These are phyloP conservation scores for Lucilia cuprina DNA, from an alignment of 1,140 invertebrate genomes.

Conservation along the genomic window DNA sequence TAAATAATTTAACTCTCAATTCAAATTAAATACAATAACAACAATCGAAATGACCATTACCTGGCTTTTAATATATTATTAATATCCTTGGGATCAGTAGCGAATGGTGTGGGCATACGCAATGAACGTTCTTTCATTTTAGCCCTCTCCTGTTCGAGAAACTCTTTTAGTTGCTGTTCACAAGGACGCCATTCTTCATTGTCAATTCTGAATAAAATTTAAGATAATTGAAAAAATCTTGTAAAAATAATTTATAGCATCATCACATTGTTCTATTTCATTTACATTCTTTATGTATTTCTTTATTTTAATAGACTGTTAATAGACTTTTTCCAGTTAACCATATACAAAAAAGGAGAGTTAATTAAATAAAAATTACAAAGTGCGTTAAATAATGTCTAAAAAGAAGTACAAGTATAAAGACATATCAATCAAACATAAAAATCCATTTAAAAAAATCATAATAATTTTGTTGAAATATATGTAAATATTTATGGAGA, in stretches of 20 bases:
- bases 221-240: neutral
- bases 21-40: neutral
- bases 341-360: neutral
- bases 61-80: slow-evolving; percentile 55
- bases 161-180: slow-evolving; percentile 57
- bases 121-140: slow-evolving; percentile 58
- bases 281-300: neutral
- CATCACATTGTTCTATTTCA: neutral
- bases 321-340: neutral
- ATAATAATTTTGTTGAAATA: no score
- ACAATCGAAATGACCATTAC: slow-evolving; percentile 36
- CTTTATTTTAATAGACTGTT: neutral
- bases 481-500: no score
- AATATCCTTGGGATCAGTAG: slow-evolving; percentile 56
- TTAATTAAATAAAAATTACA: neutral
- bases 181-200: slow-evolving; percentile 59
- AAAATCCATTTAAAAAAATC: no score
- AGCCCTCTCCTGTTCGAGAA: slow-evolving; percentile 53
- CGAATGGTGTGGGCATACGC: slow-evolving; percentile 49
- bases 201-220: neutral
- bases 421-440: no score
- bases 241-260: neutral
- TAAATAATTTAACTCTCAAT: neutral
- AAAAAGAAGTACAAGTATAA: no score
- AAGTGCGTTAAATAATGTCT: no score